Evolutionary conservation across 1,140 invertebrate species (phyloP), one percentile per base, ranked within the genome.

Genomic region (Nilaparvata lugens): DNA sequence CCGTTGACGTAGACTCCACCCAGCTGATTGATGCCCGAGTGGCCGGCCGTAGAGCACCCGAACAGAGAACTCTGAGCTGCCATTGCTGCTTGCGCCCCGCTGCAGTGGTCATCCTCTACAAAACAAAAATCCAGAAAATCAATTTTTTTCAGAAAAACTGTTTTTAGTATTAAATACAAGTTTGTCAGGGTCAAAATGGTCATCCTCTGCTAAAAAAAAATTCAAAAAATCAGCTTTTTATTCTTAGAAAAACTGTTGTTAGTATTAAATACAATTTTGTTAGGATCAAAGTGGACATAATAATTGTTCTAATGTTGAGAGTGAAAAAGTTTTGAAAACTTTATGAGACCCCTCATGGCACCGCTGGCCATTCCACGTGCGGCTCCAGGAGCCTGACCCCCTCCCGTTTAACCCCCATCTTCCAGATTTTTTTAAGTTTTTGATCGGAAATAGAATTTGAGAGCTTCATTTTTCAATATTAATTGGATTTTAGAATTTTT

Each of bases 1-100:
- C 97, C 97, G 75, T 97, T 97, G 62, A 98, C 95, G 80, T 96
- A 98, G 56, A 97, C 94, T 42, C 96, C 96, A 59, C 96, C 96
- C 63, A 99, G 84, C 79, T 98, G 96, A 78, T 99, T 99, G 70
- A 98, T 92, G 61, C 95, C 94, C 74, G 91, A 94, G 80, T 96
- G 93, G 64, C 93, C 93, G 78, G 87, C 82, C 60, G 85, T 83
- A 28, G 85, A 87, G 72, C 85, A 87, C 58, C 85, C 85, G 76
- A 87, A 87, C 64, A 87, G 78, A 64, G 81, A 81, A 35, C 63
- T 65, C 54, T 66, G 65, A 11, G 64, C 64, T 60, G 66, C 65
- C 43, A 63, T 63, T 28, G 66, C 64, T 40, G 67, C 67, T 48
- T 52, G 51, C 11, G 61, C 51, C 25, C 56, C 62, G 31, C 61